Percentiles rank a stretch among this genome's conserved stretches.
Conservation (phyloP, 2,797 vertebrate species). For the Tenualosa thibaudeaui region DNA sequence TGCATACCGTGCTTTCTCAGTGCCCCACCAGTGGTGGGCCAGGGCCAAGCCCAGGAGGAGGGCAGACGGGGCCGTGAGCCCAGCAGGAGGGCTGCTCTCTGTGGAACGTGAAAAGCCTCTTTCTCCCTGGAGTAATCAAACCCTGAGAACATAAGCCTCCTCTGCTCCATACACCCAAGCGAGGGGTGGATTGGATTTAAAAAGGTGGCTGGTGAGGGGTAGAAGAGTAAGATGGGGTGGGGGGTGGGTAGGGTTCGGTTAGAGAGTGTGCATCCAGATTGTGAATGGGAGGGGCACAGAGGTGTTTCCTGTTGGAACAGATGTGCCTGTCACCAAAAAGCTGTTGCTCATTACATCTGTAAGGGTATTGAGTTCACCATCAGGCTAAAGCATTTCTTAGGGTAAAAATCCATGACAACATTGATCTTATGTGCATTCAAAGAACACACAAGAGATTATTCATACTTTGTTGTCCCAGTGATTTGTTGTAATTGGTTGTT, state of each 20-base stretch:
- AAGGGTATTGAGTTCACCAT: slow-evolving; percentile 42
- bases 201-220: background rate
- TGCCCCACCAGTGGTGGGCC: slow-evolving; percentile 59
- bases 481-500: background rate
- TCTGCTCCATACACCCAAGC: slow-evolving; percentile 35
- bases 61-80: slow-evolving; percentile 36
- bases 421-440: background rate
- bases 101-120: slow-evolving; percentile 54
- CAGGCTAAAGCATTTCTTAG: slow-evolving; percentile 36
- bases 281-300: slow-evolving; percentile 27
- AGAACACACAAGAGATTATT: slow-evolving; percentile 13
- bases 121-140: slow-evolving; percentile 70
- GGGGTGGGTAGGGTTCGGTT: slow-evolving; percentile 12
- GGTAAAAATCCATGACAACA: slow-evolving; percentile 21
- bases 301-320: slow-evolving; percentile 46
- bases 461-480: background rate
- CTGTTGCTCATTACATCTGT: slow-evolving; percentile 29
- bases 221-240: background rate
- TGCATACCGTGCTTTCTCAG: slow-evolving; percentile 66
- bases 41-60: slow-evolving; percentile 23
- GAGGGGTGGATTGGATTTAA: background rate
- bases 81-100: slow-evolving; percentile 54
- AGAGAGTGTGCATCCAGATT: slow-evolving; percentile 29
- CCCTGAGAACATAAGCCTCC: slow-evolving; percentile 64
- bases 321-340: slow-evolving; percentile 46